Conservation (phyloP, 2,113 vertebrate genomes). For the Neogobius melanostomus region DNA sequence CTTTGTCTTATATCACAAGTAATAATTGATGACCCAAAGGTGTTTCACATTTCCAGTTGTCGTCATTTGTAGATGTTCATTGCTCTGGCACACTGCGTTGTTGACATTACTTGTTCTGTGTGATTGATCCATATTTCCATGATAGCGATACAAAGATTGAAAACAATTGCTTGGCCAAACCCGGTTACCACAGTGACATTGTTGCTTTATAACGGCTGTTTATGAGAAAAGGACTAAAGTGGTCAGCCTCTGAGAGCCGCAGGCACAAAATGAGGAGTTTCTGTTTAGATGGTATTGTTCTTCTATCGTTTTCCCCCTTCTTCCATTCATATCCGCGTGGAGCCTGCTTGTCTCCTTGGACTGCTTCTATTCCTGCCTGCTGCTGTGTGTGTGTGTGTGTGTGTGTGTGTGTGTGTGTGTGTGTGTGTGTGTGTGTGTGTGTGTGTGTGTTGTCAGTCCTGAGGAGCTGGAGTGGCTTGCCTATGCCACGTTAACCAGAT, state of each 20-base stretch:
- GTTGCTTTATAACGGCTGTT: conserved; percentile 26
- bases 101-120: background rate
- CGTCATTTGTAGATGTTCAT: background rate
- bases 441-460: conserved; percentile 37
- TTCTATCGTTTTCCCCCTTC: conserved; percentile 8
- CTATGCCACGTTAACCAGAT: conserved; percentile 64
- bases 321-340: conserved; percentile 16
- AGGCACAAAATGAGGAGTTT: conserved; percentile 13
- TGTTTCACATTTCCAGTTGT: background rate
- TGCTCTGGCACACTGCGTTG: background rate
- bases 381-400: conserved; percentile 29
- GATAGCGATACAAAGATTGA: conserved; percentile 20
- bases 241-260: conserved; percentile 29
- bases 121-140: background rate
- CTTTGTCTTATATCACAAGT: too few relatives aligned
- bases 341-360: conserved; percentile 11
- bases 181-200: conserved; percentile 28
- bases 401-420: conserved; percentile 8
- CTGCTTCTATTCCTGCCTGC: conserved; percentile 38
- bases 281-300: conserved; percentile 6
- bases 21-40: background rate
- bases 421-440: conserved; percentile 1
- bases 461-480: conserved; percentile 29
- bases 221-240: conserved; percentile 28
- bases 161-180: conserved; percentile 37